A percentile compares a stretch with the other conserved stretches of the same genome.
phyloP scores from a whole-genome alignment of 92 coral and sea anemone genomes.

The Phenganax subtilis region DNA sequence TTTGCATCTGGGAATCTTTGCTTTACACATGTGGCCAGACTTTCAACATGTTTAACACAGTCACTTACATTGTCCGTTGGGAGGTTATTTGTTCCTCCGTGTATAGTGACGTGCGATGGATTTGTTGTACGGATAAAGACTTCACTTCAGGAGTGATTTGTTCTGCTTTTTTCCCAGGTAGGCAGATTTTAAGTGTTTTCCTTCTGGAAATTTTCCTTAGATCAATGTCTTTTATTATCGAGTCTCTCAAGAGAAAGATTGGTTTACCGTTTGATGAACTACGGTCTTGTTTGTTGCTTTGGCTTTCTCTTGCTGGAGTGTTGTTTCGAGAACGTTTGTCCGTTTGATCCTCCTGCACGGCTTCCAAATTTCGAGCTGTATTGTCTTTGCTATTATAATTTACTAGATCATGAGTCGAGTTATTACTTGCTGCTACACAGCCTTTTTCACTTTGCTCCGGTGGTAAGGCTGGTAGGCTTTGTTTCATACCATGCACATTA shows the following conservation, averaged over 20 bases:
- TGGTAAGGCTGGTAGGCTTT: background rate
- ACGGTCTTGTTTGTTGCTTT: conserved; percentile 1
- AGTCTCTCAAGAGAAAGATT: too few relatives aligned
- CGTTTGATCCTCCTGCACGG: too few relatives aligned
- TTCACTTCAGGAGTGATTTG: too few relatives aligned
- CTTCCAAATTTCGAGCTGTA: background rate
- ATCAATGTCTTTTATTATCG: too few relatives aligned
- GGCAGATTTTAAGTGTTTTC: background rate
- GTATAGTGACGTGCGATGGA: background rate
- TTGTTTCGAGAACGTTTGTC: background rate
- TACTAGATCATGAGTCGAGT: background rate
- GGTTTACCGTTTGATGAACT: too few relatives aligned
- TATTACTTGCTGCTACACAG: background rate
- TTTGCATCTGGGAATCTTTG: conserved; percentile 5
- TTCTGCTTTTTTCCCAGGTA: background rate
- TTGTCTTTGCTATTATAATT: too few relatives aligned
- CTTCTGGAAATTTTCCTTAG: background rate
- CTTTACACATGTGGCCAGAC: background rate
- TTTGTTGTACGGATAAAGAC: background rate
- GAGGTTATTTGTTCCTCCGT: background rate
- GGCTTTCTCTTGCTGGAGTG: background rate
- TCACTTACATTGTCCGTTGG: background rate
- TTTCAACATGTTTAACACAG: background rate
- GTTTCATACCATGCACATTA: background rate
- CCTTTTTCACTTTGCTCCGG: too few relatives aligned